phyloP scores from a whole-genome alignment of 2,888 invertebrate species.

The Cantharis nigra region DNA sequence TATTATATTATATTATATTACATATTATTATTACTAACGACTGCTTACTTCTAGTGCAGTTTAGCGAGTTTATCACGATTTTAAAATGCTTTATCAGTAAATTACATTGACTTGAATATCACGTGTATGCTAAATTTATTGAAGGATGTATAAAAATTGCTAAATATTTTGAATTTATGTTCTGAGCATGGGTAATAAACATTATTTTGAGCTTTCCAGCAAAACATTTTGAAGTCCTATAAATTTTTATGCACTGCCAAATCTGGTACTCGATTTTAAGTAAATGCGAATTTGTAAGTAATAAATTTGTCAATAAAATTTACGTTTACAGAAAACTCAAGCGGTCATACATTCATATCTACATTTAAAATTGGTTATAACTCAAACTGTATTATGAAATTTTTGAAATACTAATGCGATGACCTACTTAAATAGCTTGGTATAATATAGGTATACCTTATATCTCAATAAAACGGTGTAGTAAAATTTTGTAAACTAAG shows the following conservation, averaged over 20 bases:
- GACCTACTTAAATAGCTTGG: conserved; percentile 8
- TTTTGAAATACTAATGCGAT: conserved; percentile 17
- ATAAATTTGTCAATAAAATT: conserved; percentile 30
- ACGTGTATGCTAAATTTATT: neutral
- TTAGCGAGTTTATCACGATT: no score
- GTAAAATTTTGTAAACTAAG: neutral
- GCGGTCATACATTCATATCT: conserved; percentile 28
- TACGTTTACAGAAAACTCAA: conserved; percentile 22
- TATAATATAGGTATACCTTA: neutral
- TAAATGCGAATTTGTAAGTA: conserved; percentile 23
- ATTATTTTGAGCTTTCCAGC: neutral
- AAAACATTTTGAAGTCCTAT: neutral
- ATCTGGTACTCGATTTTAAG: conserved; percentile 4
- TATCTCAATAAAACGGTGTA: neutral
- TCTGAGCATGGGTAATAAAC: neutral
- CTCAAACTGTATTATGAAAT: conserved; percentile 23
- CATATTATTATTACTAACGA: no score
- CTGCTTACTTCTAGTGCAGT: no score
- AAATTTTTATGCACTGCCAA: neutral
- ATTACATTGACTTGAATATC: neutral
- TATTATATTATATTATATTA: no score
- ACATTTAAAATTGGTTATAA: conserved; percentile 16
- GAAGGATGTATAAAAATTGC: neutral
- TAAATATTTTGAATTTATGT: neutral
- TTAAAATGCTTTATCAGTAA: no score